Evolutionary conservation across 1,140 invertebrate species (phyloP).

Genomic region (Diprion similis): DNA sequence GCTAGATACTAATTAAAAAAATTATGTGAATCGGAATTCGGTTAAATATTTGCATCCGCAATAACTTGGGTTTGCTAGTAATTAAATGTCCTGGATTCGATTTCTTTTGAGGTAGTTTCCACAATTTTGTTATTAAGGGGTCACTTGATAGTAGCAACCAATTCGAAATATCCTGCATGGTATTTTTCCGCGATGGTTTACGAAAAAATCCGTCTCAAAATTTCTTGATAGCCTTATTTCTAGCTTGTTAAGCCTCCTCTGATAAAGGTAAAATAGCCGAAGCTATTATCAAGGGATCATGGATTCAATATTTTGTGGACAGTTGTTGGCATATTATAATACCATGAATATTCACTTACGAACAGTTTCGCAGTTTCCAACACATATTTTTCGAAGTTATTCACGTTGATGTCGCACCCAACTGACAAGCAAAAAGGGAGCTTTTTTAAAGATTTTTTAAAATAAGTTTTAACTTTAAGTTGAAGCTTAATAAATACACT

Average conservation of each 20-base stretch:
- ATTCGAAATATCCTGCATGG: slow-evolving; percentile 40
- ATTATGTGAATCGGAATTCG: neutral
- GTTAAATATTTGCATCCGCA: neutral
- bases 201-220: slow-evolving; percentile 35
- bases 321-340: slow-evolving; percentile 34
- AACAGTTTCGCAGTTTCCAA: slow-evolving; percentile 35
- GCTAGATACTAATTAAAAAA: neutral
- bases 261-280: slow-evolving; percentile 38
- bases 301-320: slow-evolving; percentile 43
- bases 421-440: no score
- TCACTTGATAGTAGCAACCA: slow-evolving; percentile 28
- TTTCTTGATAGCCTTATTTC: slow-evolving; percentile 42
- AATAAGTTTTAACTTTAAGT: no score
- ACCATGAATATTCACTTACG: slow-evolving; percentile 33
- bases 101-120: no score
- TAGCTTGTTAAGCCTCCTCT: slow-evolving; percentile 45
- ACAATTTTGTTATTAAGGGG: neutral
- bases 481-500: no score
- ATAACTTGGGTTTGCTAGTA: neutral
- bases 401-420: slow-evolving; percentile 36
- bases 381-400: slow-evolving; percentile 35
- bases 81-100: neutral
- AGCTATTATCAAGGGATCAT: slow-evolving; percentile 41
- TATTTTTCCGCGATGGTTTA: slow-evolving; percentile 38
- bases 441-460: no score